phyloP scores from a whole-genome alignment of 2,888 invertebrate species.

The Kuschelorhynchus macadamiae region DNA sequence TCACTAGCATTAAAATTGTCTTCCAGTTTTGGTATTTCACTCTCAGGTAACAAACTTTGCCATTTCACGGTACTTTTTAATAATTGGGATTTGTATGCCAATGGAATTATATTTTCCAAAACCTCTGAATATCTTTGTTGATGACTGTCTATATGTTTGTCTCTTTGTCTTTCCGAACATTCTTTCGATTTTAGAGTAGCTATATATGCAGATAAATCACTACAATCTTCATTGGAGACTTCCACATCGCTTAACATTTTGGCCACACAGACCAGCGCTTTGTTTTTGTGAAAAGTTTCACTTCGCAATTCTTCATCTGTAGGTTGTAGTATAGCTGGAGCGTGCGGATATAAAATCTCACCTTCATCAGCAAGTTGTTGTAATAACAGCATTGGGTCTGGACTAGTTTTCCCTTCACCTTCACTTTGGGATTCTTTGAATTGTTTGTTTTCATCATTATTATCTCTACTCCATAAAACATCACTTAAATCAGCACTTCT shows the following conservation, averaged over 20 bases:
- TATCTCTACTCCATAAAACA: background rate
- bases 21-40: slow-evolving; percentile 43
- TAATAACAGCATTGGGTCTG: background rate
- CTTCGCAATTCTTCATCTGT: no score
- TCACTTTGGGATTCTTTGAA: no score
- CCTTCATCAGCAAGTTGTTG: slow-evolving; percentile 16
- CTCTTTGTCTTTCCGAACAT: slow-evolving; percentile 19
- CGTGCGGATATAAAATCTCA: slow-evolving; percentile 1
- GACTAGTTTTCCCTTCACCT: background rate
- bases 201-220: slow-evolving; percentile 54
- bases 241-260: slow-evolving; percentile 50
- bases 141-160: slow-evolving; percentile 4
- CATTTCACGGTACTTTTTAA: slow-evolving; percentile 54
- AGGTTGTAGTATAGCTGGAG: no score
- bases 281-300: slow-evolving; percentile 58
- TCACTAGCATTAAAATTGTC: slow-evolving; percentile 12
- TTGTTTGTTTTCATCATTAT: background rate
- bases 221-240: slow-evolving; percentile 47
- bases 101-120: slow-evolving; percentile 60
- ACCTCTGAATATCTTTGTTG: slow-evolving; percentile 26
- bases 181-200: slow-evolving; percentile 47
- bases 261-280: slow-evolving; percentile 60
- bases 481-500: no score
- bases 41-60: slow-evolving; percentile 51
- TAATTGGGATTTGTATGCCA: slow-evolving; percentile 60